phyloP scores from a whole-genome alignment of 2,113 vertebrate species.

The Hippocampus zosterae region DNA sequence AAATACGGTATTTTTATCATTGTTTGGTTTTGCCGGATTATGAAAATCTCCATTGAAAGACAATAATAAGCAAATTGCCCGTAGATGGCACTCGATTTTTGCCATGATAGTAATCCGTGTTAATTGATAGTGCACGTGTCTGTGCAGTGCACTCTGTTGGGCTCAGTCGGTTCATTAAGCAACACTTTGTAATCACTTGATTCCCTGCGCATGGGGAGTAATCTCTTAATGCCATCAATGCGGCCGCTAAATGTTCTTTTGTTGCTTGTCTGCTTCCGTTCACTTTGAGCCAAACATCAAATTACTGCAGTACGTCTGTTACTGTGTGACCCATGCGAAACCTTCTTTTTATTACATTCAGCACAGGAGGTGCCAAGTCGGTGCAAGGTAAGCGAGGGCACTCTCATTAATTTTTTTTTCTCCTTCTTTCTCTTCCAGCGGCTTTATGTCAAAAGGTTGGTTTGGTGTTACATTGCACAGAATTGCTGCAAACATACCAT shows the following conservation, averaged over 20 bases:
- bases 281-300: background rate
- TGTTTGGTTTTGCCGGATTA: no score
- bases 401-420: background rate
- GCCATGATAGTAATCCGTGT: no score
- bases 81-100: no score
- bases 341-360: background rate
- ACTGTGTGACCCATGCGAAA: background rate
- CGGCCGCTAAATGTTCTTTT: background rate
- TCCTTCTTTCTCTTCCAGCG: background rate
- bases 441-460: background rate
- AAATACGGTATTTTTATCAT: no score
- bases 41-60: no score
- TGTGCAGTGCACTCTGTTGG: background rate
- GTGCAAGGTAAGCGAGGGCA: background rate
- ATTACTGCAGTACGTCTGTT: background rate
- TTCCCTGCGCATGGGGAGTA: constrained; percentile 17
- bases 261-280: background rate
- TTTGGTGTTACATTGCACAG: background rate
- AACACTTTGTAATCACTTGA: constrained; percentile 37
- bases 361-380: background rate
- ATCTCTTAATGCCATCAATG: constrained; percentile 10
- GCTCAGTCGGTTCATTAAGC: constrained; percentile 20
- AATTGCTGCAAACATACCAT: background rate
- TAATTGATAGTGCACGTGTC: background rate
- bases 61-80: no score